A percentile compares a stretch with the other conserved stretches of the same genome.
These are phyloP conservation scores for Tragulus kanchil DNA, from an alignment of 2,113 vertebrate genomes.

Conservation along the genomic window DNA sequence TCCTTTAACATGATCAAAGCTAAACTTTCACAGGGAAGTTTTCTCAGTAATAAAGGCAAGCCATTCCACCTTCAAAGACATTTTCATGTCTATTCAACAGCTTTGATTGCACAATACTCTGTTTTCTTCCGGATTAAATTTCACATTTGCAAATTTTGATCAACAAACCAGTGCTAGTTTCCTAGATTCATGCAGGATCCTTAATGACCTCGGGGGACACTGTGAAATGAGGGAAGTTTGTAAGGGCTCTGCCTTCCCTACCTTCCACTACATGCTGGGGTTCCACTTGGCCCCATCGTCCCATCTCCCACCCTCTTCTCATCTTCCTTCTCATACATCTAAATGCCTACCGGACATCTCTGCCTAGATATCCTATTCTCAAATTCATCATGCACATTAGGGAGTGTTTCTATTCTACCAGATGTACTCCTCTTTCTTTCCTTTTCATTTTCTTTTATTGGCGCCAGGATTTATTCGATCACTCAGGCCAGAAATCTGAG, in stretches of 20 bases:
- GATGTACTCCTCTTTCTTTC: background rate
- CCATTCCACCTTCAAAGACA: conserved; percentile 42
- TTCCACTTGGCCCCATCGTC: background rate
- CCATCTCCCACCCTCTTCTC: background rate
- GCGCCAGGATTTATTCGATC: background rate
- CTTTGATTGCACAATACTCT: background rate
- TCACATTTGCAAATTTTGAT: conserved; percentile 28
- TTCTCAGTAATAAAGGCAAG: conserved; percentile 59
- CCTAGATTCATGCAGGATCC: background rate
- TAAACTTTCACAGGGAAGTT: conserved; percentile 16
- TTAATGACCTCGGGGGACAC: background rate
- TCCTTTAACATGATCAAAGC: conserved; percentile 66
- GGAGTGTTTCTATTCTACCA: background rate
- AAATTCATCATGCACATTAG: background rate
- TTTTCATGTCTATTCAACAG: conserved; percentile 38
- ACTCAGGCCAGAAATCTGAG: background rate
- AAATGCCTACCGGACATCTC: background rate
- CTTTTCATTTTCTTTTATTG: conserved; percentile 29
- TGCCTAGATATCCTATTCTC: background rate
- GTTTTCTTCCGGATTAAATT: conserved; percentile 54
- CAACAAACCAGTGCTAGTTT: conserved; percentile 8
- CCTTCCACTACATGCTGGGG: background rate
- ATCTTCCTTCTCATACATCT: background rate
- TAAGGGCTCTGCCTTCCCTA: conserved; percentile 2
- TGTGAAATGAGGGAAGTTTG: background rate